These are phyloP conservation scores for Furcifer pardalis DNA, from an alignment of 2,797 vertebrate genomes.

Conservation along the genomic window DNA sequence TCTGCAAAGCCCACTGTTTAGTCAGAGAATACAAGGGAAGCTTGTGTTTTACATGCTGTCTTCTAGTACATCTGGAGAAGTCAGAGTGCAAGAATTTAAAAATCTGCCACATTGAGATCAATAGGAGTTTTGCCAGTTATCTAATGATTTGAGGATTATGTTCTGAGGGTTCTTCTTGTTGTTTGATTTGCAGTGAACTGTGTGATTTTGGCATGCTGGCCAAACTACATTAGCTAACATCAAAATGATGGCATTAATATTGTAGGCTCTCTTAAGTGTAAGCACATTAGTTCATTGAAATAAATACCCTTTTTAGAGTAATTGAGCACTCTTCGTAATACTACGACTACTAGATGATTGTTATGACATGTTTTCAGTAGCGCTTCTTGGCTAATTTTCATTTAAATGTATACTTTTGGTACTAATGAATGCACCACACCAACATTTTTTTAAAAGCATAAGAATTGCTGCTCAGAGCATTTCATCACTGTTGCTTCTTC, in stretches of 20 bases:
- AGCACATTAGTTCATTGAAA: constrained; percentile 9
- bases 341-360: neutral
- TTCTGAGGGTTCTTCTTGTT: constrained; percentile 11
- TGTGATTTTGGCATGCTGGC: neutral
- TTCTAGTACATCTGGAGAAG: neutral
- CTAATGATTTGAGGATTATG: constrained; percentile 1
- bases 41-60: neutral
- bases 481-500: fast-evolving
- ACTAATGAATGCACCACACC: neutral
- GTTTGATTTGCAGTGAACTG: constrained; percentile 13
- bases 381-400: neutral
- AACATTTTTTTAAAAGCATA: neutral
- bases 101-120: neutral
- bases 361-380: neutral
- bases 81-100: neutral
- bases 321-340: neutral
- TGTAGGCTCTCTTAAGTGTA: neutral
- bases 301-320: neutral
- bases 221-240: constrained; percentile 15
- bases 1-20: neutral
- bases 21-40: neutral
- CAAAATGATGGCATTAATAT: constrained; percentile 10
- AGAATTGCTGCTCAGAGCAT: constrained; percentile 1
- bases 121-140: neutral
- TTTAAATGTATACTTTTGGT: constrained; percentile 11